Base-by-base conservation (phyloP, 2,888 invertebrate species). In the Acanthopleura granulata region DNA sequence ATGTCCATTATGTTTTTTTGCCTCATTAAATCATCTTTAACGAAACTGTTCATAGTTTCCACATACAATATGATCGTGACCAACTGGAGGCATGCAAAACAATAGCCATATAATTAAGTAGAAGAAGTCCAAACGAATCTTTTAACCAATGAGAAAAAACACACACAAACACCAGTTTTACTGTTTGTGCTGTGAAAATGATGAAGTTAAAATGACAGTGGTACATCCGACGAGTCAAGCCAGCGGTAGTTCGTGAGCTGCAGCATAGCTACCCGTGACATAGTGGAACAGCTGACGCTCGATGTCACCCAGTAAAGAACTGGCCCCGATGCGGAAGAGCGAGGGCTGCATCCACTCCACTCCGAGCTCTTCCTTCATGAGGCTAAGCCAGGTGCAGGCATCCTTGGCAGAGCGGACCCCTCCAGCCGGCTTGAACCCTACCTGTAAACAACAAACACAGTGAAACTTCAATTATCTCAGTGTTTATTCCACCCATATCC, bases 351-450 rank as follows among this genome's bases (percentile, higher is more conserved):
- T 91, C 98, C 98, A 99, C 22, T 95, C 94, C 74, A 94, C 91
- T 0, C 98, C 99, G 22, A 99, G 92, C 80, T 96, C 94, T 83
- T 94, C 94, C 87, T 95, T 94, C 14, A 98, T 93, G 77, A 99
- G 91, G 6, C 94, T 93, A 83, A 97, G 92, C 97, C 97, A 99
- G 77, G 94, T 92, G 49, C 98, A 92, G 0, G 97, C 95, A 89
- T 99, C 97, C 71, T 93, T 92, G 0, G 94, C 93, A 0, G 95
- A 95, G 80, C 95, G 93, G 70, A 99, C 96, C 14, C 99, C 99
- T 22, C 99, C 99, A 27, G 99, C 99, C 27, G 99, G 98, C 91
- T 99, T 99, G 76, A 99, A 93, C 1, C 99, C 99, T 79, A 99
- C 94, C 96, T 96, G 86, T 66, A 49, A 71, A 22, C 18, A 71